Percentiles rank a stretch among this genome's conserved stretches.
phyloP scores from a whole-genome alignment of 2,797 vertebrate genomes.

The Champsocephalus esox region DNA sequence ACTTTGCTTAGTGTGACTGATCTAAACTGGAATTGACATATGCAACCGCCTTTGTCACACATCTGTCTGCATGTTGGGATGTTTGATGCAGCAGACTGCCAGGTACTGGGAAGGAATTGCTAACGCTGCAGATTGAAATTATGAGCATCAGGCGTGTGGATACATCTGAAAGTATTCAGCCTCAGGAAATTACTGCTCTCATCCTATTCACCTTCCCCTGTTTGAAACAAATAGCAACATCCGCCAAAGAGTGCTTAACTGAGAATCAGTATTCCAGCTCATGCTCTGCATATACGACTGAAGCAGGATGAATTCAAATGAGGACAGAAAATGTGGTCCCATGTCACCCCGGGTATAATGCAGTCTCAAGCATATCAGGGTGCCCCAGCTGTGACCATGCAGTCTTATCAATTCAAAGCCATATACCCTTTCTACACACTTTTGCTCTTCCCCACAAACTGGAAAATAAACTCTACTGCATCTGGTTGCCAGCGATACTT shows the following conservation, averaged over 20 bases:
- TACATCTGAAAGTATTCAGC: constrained; percentile 46
- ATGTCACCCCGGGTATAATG: constrained; percentile 73
- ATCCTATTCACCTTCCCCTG: constrained; percentile 19
- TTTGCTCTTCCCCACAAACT: constrained; percentile 53
- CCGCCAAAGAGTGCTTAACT: constrained; percentile 60
- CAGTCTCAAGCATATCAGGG: constrained; percentile 79
- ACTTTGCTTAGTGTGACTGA: constrained; percentile 8
- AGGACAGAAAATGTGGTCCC: constrained; percentile 66
- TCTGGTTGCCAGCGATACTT: constrained; percentile 53
- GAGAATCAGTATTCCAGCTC: constrained; percentile 72
- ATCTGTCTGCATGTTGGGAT: constrained; percentile 31
- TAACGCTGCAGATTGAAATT: constrained; percentile 9
- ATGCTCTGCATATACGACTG: constrained; percentile 49
- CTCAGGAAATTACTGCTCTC: constrained; percentile 21
- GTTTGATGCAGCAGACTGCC: constrained; percentile 28
- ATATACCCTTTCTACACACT: constrained; percentile 64
- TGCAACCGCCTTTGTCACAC: constrained; percentile 15
- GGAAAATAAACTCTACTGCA: constrained; percentile 62
- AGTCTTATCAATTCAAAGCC: constrained; percentile 74
- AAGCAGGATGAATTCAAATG: constrained; percentile 66
- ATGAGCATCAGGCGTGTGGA: constrained; percentile 12
- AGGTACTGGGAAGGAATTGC: constrained; percentile 12
- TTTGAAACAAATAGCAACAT: constrained; percentile 43
- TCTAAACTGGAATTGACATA: constrained; percentile 23
- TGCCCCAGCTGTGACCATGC: constrained; percentile 75